These are phyloP conservation scores for Apostichopus leukothele DNA, from an alignment of 53 echinoderm and acorn worm species.

Conservation along the genomic window DNA sequence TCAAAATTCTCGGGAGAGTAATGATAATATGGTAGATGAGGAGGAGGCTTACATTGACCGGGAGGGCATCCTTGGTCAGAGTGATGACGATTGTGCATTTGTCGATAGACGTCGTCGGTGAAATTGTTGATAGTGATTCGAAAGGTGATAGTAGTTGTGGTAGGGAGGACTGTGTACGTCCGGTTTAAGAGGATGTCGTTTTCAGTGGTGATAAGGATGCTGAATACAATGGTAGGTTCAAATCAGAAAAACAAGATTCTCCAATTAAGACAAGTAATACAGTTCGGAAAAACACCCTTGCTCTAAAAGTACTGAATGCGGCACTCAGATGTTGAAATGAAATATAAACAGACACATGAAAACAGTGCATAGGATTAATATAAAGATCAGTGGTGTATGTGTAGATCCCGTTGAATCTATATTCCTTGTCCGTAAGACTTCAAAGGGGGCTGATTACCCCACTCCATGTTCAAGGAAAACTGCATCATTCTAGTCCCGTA, in stretches of 20 bases:
- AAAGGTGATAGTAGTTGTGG: neutral
- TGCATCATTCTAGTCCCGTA: neutral
- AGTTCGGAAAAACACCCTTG: too few relatives aligned
- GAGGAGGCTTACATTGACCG: neutral
- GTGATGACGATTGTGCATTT: neutral
- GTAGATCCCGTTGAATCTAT: slow-evolving; percentile 31
- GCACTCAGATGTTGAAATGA: neutral
- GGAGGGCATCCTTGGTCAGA: neutral
- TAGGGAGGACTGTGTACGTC: neutral
- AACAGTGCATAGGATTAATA: neutral
- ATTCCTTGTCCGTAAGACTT: slow-evolving; percentile 20
- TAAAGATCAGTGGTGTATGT: neutral
- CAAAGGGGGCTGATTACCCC: slow-evolving; percentile 1
- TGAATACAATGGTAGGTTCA: neutral
- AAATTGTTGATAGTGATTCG: neutral
- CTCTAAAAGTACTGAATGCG: too few relatives aligned
- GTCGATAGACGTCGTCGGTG: neutral
- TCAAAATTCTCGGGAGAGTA: too few relatives aligned
- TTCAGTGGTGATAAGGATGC: neutral
- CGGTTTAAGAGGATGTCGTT: neutral
- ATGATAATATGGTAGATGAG: neutral
- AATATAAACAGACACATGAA: slow-evolving; percentile 30
- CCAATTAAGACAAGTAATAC: too few relatives aligned
- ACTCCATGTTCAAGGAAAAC: slow-evolving; percentile 6
- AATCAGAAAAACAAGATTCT: too few relatives aligned